These are phyloP conservation scores for Acleris holmiana DNA, from an alignment of 2,888 invertebrate genomes.

Conservation along the genomic window DNA sequence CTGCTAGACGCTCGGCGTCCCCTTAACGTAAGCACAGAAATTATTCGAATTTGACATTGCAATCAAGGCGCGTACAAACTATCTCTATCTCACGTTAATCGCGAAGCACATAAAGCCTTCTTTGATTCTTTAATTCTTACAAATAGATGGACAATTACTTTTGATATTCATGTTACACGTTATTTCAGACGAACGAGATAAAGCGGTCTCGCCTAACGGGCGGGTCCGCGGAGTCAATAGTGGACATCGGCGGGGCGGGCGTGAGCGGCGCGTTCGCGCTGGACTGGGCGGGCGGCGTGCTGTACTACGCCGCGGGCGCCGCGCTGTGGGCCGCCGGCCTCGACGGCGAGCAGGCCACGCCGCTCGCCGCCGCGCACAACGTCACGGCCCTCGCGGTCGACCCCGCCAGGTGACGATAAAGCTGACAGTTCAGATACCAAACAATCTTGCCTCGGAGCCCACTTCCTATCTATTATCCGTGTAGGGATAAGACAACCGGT, in stretches of 20 bases:
- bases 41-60: no score
- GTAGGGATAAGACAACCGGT: no score
- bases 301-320: constrained; percentile 87
- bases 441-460: no score
- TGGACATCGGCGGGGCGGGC: constrained; percentile 88
- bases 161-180: no score
- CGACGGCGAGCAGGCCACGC: constrained; percentile 88
- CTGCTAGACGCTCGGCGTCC: no score
- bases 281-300: constrained; percentile 91
- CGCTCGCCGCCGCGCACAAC: constrained; percentile 65
- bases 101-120: no score
- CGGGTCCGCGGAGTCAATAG: constrained; percentile 84
- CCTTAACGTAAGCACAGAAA: no score
- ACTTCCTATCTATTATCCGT: no score
- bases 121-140: no score
- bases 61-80: no score
- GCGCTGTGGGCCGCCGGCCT: constrained; percentile 89
- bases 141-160: no score
- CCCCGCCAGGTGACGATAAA: constrained; percentile 77
- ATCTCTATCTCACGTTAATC: no score
- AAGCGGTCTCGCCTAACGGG: constrained; percentile 87
- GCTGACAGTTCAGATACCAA: background rate
- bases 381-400: constrained; percentile 89
- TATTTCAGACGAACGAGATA: constrained; percentile 86
- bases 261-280: constrained; percentile 90